Percentiles rank a stretch among this genome's conserved stretches.
Evolutionary conservation across 2,888 invertebrate species (phyloP).

Genomic region (Eueremaeus valkanovi): DNA sequence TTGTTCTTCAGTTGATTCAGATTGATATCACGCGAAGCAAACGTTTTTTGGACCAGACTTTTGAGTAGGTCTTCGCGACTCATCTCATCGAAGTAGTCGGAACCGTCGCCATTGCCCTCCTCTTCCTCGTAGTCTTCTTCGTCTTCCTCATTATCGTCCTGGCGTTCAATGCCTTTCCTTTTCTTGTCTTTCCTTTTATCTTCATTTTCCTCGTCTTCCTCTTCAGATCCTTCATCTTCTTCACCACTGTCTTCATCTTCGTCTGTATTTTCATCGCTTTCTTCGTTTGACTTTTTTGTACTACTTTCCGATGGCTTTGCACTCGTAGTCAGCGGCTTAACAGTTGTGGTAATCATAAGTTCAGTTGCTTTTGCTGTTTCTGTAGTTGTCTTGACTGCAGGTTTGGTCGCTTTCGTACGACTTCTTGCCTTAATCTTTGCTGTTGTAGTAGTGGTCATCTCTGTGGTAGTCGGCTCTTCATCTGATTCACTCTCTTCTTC

Average conservation of each 20-base stretch:
- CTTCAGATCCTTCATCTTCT: conserved; percentile 1
- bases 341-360: neutral
- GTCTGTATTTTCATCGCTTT: neutral
- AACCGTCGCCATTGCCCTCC: neutral
- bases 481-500: neutral
- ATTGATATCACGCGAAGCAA: neutral
- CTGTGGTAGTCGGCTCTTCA: conserved; percentile 16
- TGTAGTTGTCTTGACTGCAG: neutral
- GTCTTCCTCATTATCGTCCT: conserved; percentile 1
- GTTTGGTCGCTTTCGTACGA: neutral
- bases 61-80: conserved; percentile 8
- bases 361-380: neutral
- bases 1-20: neutral
- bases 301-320: neutral
- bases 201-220: neutral
- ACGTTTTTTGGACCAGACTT: conserved; percentile 15
- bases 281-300: neutral
- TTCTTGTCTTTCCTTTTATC: conserved; percentile 4
- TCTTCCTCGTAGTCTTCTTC: conserved; percentile 28
- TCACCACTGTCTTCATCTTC: neutral
- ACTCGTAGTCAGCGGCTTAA: neutral
- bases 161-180: neutral
- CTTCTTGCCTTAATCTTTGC: neutral
- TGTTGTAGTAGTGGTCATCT: conserved; percentile 3
- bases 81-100: conserved; percentile 21